Percentiles rank a stretch among this genome's conserved stretches.
Conservation (phyloP, 1,140 invertebrate species). For the Latrodectus geometricus region DNA sequence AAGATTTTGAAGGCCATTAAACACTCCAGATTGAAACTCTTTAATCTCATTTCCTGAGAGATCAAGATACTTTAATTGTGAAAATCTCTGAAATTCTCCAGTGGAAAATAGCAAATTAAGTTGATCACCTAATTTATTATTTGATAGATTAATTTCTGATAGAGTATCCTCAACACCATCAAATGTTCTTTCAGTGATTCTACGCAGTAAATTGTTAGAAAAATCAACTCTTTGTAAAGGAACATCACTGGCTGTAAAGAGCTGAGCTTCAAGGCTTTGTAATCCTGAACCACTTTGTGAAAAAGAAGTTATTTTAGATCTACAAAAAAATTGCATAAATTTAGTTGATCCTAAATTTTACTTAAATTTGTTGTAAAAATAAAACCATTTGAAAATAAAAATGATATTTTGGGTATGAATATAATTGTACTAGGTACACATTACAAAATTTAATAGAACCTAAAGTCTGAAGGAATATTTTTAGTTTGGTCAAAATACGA, state of each 20-base stretch:
- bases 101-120: constrained; percentile 90
- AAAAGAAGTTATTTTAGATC: constrained; percentile 79
- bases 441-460: no score
- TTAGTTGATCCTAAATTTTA: background rate
- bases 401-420: background rate
- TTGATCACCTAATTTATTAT: constrained; percentile 88
- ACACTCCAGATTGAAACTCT: constrained; percentile 84
- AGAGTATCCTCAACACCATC: constrained; percentile 76
- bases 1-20: constrained; percentile 83
- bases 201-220: constrained; percentile 82
- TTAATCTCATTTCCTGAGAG: constrained; percentile 82
- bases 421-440: background rate
- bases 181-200: constrained; percentile 82
- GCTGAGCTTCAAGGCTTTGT: constrained; percentile 81
- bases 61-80: constrained; percentile 77
- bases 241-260: constrained; percentile 72
- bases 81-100: constrained; percentile 82
- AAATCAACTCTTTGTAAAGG: constrained; percentile 82
- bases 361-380: background rate
- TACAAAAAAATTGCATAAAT: background rate
- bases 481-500: no score
- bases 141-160: constrained; percentile 78
- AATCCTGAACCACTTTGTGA: constrained; percentile 82
- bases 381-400: no score
- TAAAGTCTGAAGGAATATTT: no score